Percentiles rank a stretch among this genome's conserved stretches.
These are phyloP conservation scores for Mormyrus iriodes DNA, from an alignment of 2,113 vertebrate species.

Conservation along the genomic window DNA sequence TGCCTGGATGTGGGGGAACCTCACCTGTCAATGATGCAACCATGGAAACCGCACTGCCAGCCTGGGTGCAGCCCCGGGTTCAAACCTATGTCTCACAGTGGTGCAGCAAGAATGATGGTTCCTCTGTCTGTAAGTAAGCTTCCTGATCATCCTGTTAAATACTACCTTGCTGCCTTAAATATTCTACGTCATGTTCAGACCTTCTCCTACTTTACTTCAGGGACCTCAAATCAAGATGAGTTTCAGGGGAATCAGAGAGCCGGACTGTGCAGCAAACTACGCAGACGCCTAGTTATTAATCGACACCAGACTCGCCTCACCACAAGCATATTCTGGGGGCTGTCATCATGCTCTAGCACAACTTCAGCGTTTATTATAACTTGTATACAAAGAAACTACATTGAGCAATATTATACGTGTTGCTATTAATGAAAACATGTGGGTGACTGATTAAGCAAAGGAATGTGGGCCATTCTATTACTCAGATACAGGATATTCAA, in stretches of 20 bases:
- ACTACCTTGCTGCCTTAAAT: neutral
- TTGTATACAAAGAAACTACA: conserved; percentile 10
- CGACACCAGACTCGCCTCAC: neutral
- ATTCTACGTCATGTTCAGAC: neutral
- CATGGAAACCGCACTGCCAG: neutral
- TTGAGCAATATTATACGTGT: neutral
- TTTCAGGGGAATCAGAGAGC: neutral
- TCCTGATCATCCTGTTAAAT: neutral
- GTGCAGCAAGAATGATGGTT: neutral
- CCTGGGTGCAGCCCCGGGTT: neutral
- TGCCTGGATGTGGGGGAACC: neutral
- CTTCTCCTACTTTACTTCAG: neutral
- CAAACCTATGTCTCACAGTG: neutral
- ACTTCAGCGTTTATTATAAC: neutral
- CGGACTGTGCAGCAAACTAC: neutral
- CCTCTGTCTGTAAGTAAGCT: neutral
- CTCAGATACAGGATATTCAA: neutral
- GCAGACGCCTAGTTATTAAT: neutral
- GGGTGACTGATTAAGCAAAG: neutral
- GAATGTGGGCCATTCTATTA: conserved; percentile 4
- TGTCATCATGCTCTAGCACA: neutral
- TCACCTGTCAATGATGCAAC: neutral
- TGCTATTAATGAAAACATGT: conserved; percentile 3
- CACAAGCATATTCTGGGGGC: neutral
- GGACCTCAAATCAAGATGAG: neutral